These are phyloP conservation scores for Scolopax bukidnonensis DNA, from an alignment of 2,797 vertebrate species.

Conservation along the genomic window DNA sequence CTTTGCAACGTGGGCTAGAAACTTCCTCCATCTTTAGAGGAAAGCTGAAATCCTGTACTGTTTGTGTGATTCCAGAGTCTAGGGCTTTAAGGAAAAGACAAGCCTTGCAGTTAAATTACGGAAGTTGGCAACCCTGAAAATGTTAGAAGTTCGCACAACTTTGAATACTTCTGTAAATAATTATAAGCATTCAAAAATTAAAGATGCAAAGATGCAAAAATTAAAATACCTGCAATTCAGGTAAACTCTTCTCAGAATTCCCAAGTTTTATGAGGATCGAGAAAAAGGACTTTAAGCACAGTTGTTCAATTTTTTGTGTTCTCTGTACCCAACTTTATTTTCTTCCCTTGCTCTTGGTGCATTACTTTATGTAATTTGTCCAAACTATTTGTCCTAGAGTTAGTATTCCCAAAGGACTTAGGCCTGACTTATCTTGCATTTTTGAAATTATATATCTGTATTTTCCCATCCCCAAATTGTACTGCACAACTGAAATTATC, in stretches of 20 bases:
- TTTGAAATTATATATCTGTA: not conserved
- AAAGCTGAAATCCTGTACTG: not conserved
- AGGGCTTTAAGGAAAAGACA: not conserved
- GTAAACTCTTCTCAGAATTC: not conserved
- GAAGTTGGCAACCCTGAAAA: not conserved
- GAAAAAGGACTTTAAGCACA: not conserved
- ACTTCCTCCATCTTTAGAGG: not conserved
- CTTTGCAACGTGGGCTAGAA: not conserved
- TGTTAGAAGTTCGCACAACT: not conserved
- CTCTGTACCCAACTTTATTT: not conserved
- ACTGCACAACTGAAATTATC: not conserved
- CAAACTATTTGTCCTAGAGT: not conserved
- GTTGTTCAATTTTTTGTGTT: not conserved
- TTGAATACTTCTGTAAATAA: not conserved
- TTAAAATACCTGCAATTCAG: not conserved
- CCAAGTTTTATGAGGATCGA: not conserved
- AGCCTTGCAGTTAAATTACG: not conserved
- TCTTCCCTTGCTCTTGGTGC: not conserved
- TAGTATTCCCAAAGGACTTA: not conserved
- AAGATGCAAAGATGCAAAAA: not conserved
- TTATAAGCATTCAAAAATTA: not conserved
- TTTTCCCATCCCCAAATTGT: not conserved
- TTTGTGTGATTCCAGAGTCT: not conserved
- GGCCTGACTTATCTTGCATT: not conserved
- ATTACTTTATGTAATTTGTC: not conserved